Evolutionary conservation across 2,888 invertebrate genomes (phyloP).

Genomic region (Elysia crispata): DNA sequence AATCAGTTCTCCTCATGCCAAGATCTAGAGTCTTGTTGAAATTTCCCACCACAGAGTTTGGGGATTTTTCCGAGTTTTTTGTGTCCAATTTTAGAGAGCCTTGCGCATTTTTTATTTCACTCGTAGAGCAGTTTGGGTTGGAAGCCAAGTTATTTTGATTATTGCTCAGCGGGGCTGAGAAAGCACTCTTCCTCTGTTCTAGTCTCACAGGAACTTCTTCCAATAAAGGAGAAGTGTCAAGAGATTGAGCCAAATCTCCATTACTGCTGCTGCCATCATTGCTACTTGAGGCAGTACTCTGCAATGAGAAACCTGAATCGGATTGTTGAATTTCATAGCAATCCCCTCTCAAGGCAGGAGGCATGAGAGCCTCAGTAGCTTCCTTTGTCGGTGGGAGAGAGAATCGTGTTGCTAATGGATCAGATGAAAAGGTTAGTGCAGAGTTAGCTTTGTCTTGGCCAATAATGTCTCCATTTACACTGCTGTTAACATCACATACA

Average conservation of each 20-base stretch:
- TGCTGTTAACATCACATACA: too few species aligned
- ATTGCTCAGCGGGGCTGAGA: slow-evolving; percentile 2
- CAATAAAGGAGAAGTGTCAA: slow-evolving; percentile 37
- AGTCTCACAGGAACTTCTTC: slow-evolving; percentile 22
- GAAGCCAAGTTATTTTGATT: too few species aligned
- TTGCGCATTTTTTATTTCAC: too few species aligned
- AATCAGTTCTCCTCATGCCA: slow-evolving; percentile 26
- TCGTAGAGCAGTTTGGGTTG: too few species aligned
- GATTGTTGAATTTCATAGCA: slow-evolving; percentile 60
- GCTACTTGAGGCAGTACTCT: slow-evolving; percentile 54
- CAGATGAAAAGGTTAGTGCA: background rate
- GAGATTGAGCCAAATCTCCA: slow-evolving; percentile 46
- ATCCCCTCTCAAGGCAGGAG: slow-evolving; percentile 41
- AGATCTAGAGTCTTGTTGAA: background rate
- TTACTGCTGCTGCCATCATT: background rate
- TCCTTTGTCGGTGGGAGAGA: slow-evolving; percentile 37
- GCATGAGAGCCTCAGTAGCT: background rate
- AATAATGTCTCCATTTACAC: too few species aligned
- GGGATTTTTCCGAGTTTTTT: too few species aligned
- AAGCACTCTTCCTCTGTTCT: background rate
- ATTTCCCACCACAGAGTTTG: too few species aligned
- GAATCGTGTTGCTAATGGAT: background rate
- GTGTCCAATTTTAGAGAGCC: too few species aligned
- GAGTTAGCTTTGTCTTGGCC: too few species aligned
- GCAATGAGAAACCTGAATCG: slow-evolving; percentile 67